Evolutionary conservation across 2,888 invertebrate species (phyloP), one percentile per base, ranked within the genome.

Genomic region (Caenorhabditis becei): DNA sequence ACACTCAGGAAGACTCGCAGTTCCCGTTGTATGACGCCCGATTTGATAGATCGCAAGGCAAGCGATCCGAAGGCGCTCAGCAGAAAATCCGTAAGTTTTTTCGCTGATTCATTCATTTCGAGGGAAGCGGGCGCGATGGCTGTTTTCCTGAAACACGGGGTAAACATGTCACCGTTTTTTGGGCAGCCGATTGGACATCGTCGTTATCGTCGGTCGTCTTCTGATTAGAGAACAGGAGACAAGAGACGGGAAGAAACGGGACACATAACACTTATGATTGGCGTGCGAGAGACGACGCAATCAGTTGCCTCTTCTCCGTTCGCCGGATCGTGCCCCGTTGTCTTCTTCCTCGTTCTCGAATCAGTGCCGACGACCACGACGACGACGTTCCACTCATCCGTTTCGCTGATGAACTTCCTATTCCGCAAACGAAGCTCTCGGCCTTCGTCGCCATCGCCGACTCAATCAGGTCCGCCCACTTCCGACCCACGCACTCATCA

Each of bases 41-140:
- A 23, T 78, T 49, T 23, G 71, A 78, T 18, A 49, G 78, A n/a
- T n/a, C n/a, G 11, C 65, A 65, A 11, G 63, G 72, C 32, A 66
- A 41, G 2, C 41, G 41, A 10, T 41, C 14, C 14, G 41, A 41
- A 14, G 14, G 16, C 2, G 16, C 7, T 1, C 59, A 58, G 1
- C 65, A 53, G 53, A 79, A 72, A 20, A 71, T 72, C 35, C 65
- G 78, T 79, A 26, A 59, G 78, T 79, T n/a, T n/a, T n/a, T n/a
- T n/a, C n/a, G n/a, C n/a, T n/a, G n/a, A n/a, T n/a, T n/a, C n/a
- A n/a, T n/a, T n/a, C n/a, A n/a, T n/a, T n/a, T n/a, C n/a, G n/a
- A n/a, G n/a, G n/a, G 32, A 32, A 49, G 16, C 26, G 26, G 24
- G 14, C 51, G 18, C 23, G n/a, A n/a, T n/a, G n/a, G 16, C 1